Evolutionary conservation across 2,888 invertebrate species (phyloP).

Genomic region (Tenthredo livida): DNA sequence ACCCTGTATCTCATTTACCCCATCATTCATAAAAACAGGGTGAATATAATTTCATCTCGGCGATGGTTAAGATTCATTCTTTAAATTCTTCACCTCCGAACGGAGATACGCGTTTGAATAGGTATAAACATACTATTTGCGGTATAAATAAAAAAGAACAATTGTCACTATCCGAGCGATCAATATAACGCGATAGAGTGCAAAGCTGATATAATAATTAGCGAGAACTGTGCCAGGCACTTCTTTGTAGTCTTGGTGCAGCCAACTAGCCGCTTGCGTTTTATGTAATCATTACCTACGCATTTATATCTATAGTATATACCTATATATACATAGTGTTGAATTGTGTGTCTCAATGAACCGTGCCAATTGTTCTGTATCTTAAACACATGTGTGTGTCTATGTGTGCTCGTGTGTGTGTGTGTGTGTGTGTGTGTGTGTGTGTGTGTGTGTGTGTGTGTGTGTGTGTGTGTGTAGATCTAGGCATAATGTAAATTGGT

Average conservation of each 20-base stretch:
- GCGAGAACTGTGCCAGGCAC: not conserved
- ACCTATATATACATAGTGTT: not conserved
- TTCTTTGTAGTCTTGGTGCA: not conserved
- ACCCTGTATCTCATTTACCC: constrained; percentile 1
- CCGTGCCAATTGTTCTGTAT: not conserved
- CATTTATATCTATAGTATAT: not conserved
- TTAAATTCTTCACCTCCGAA: not conserved
- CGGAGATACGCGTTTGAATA: not conserved
- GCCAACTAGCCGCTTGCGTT: constrained; percentile 6
- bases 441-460: not conserved
- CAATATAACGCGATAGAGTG: not conserved
- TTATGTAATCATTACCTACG: constrained; percentile 17
- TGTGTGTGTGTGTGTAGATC: not conserved
- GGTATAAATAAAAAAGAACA: not conserved
- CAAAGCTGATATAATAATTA: constrained; percentile 18
- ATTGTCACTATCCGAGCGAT: not conserved
- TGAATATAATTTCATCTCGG: not conserved
- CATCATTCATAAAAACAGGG: constrained; percentile 4
- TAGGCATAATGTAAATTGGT: not conserved
- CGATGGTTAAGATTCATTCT: constrained; percentile 21
- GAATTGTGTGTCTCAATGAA: not conserved
- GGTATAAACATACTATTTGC: not conserved
- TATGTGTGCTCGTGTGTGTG: no score
- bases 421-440: no score
- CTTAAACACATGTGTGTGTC: not conserved